A percentile compares a stretch with the other conserved stretches of the same genome.
phyloP scores from a whole-genome alignment of 2,113 vertebrate species.

The Paraplagusia blochii region DNA sequence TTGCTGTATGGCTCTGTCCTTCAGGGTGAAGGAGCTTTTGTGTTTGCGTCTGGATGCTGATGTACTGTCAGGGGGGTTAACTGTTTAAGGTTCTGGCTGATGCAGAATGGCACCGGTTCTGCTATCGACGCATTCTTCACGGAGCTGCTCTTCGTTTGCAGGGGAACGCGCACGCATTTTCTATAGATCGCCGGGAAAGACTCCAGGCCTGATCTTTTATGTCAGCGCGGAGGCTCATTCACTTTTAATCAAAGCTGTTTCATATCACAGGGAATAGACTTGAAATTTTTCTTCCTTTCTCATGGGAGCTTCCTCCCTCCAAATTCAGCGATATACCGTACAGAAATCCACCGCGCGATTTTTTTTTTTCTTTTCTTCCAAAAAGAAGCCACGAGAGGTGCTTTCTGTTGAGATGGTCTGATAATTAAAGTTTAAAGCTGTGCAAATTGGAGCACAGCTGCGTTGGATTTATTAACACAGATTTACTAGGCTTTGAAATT shows the following conservation, averaged over 20 bases:
- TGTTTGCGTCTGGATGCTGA: neutral
- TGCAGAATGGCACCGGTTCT: conserved; percentile 62
- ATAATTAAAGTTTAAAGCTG: conserved; percentile 48
- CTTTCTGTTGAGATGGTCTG: conserved; percentile 42
- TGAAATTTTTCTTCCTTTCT: conserved; percentile 42
- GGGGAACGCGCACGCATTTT: conserved; percentile 72
- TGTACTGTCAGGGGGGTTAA: conserved; percentile 22
- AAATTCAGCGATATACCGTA: conserved; percentile 31
- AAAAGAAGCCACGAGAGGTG: conserved; percentile 24
- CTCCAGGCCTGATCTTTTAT: conserved; percentile 63
- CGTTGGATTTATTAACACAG: conserved; percentile 43
- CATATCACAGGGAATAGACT: conserved; percentile 63
- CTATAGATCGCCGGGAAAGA: conserved; percentile 68
- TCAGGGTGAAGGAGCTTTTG: conserved; percentile 17
- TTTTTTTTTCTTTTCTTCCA: conserved; percentile 19
- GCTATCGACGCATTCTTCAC: conserved; percentile 74
- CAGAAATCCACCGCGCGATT: conserved; percentile 27
- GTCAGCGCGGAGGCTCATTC: conserved; percentile 65
- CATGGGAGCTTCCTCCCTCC: conserved; percentile 47
- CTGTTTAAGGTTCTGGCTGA: conserved; percentile 52
- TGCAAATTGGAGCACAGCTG: conserved; percentile 26
- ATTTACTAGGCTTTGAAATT: conserved; percentile 40
- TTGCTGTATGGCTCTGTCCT: conserved; percentile 30
- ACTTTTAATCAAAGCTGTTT: conserved; percentile 74
- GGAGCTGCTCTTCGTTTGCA: conserved; percentile 66